Base-by-base conservation (phyloP, 2,888 invertebrate species). In the Eupithecia insigniata region DNA sequence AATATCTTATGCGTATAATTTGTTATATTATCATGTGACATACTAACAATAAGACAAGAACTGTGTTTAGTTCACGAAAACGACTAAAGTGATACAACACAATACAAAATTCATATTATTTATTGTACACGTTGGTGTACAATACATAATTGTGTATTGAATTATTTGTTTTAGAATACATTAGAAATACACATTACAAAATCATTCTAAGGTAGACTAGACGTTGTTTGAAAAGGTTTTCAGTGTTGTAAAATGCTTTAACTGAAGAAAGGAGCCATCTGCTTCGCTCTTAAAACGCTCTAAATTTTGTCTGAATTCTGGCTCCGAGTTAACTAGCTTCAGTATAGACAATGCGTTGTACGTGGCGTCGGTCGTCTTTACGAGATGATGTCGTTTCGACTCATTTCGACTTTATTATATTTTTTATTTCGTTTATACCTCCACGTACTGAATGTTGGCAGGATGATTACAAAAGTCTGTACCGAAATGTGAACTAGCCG, bases 241-340 rank as follows among this genome's bases (percentile, higher is more conserved):
- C 12, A 22, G 51, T 22, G 22, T 22, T 51, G 51, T 51, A 26
- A 55, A 26, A 5, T 55, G 22, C 75, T 78, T 74, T 79, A 77
- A 80, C 80, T 79, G 77, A 73, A 71, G 75, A 74, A 75, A 70
- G 70, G 58, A 73, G 79, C 79, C 81, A 82, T 80, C 81, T 83
- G 81, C 76, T 72, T 73, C 74, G 74, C 73, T 78, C 72, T 69
- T 70, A 61, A 72, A 79, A 75, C 62, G 65, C 55, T 39, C 61
- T 66, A 65, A 72, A 73, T 72, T 72, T 74, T 51, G 70, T 58
- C 67, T 70, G 60, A 66, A 46, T 72, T 76, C 62, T 61, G 60
- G 60, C 66, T 64, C n/a, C 34, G 28, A 65, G 51, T 39, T 72
- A 67, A 74, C 66, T 72, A 65, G 65, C 71, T 75, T 55, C 18